Conservation (phyloP, 2,888 invertebrate genomes). For the Drosophila mayaguana region DNA sequence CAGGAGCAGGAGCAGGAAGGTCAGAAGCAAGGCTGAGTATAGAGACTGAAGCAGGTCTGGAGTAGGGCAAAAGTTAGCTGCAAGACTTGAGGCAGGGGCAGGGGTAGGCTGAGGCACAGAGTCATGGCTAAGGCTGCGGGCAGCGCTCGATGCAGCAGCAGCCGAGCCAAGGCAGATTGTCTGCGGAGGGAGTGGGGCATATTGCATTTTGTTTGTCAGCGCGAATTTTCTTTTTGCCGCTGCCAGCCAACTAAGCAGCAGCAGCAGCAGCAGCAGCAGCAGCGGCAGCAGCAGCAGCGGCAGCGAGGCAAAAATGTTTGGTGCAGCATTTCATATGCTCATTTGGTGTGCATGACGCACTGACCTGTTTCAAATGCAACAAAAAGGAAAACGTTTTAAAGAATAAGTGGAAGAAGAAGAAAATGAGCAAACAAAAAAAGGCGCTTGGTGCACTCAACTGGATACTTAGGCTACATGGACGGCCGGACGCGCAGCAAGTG, state of each 20-base stretch:
- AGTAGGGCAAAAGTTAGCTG: background rate
- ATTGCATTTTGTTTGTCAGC: slow-evolving; percentile 30
- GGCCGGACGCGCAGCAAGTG: slow-evolving; percentile 11
- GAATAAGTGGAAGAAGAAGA: slow-evolving; percentile 7
- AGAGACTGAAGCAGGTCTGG: too few species aligned
- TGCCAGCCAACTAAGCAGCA: slow-evolving; percentile 18
- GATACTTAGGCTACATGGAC: slow-evolving; percentile 27
- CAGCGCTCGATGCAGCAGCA: slow-evolving; percentile 1
- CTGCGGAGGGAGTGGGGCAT: background rate
- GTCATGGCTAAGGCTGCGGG: background rate
- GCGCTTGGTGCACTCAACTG: slow-evolving; percentile 70
- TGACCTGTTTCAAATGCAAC: slow-evolving; percentile 78
- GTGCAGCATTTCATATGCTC: slow-evolving; percentile 68
- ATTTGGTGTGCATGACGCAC: slow-evolving; percentile 78
- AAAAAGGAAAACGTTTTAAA: slow-evolving; percentile 19
- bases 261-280: background rate
- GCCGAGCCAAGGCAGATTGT: slow-evolving; percentile 1
- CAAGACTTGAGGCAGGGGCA: background rate
- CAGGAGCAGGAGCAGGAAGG: background rate
- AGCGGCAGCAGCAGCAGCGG: background rate
- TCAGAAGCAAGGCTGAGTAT: background rate
- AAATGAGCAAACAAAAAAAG: slow-evolving; percentile 23
- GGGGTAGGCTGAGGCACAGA: background rate
- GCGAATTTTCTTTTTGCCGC: slow-evolving; percentile 29
- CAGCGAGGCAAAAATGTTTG: slow-evolving; percentile 1